Evolutionary conservation across 1,140 invertebrate genomes (phyloP).

Genomic region (Drosophila ambigua): DNA sequence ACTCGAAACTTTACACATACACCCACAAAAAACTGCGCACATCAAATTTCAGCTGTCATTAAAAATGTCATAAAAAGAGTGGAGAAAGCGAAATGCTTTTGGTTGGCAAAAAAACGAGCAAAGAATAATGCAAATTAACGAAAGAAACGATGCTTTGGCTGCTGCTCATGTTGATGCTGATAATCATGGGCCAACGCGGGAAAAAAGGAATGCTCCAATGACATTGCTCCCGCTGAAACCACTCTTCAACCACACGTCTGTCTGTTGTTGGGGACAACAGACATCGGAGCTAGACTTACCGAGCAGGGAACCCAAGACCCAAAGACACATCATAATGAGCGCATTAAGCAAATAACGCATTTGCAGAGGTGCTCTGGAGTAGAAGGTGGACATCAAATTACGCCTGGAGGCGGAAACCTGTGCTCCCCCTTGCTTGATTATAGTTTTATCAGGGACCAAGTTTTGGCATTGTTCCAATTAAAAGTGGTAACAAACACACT

Average conservation of each 20-base stretch:
- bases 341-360: slow-evolving; percentile 66
- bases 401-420: slow-evolving; percentile 45
- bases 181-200: neutral
- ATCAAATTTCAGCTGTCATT: slow-evolving; percentile 71
- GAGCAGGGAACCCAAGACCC: slow-evolving; percentile 29
- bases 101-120: slow-evolving; percentile 12
- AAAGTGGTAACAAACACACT: slow-evolving; percentile 19
- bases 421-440: slow-evolving; percentile 11
- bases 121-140: slow-evolving; percentile 45
- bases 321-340: slow-evolving; percentile 60
- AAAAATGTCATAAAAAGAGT: slow-evolving; percentile 60
- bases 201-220: slow-evolving; percentile 26
- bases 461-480: slow-evolving; percentile 47
- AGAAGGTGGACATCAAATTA: slow-evolving; percentile 49
- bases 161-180: slow-evolving; percentile 22
- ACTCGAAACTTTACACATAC: slow-evolving; percentile 17
- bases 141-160: slow-evolving; percentile 6
- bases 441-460: slow-evolving; percentile 62
- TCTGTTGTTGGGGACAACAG: slow-evolving; percentile 46
- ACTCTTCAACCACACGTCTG: slow-evolving; percentile 1
- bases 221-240: slow-evolving; percentile 6
- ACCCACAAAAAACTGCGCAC: slow-evolving; percentile 28
- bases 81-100: slow-evolving; percentile 1
- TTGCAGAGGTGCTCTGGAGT: slow-evolving; percentile 3
- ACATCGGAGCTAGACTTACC: slow-evolving; percentile 58